These are phyloP conservation scores for Hyphantria cunea DNA, from an alignment of 1,140 invertebrate genomes.

Conservation along the genomic window DNA sequence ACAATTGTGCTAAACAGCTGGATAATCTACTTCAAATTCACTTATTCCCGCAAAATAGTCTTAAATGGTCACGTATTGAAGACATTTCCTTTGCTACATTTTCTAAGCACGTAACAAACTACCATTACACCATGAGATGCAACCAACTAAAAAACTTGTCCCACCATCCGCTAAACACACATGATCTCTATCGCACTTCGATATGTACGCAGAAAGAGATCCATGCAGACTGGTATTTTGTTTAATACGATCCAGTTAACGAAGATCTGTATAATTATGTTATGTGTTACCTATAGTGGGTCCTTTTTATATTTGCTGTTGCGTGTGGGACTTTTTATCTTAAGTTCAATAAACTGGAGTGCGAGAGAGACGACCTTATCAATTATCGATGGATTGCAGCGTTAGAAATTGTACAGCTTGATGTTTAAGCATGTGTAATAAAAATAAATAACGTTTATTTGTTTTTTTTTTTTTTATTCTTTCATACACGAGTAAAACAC, in stretches of 20 bases:
- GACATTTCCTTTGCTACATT: slow-evolving; percentile 17
- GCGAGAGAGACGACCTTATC: slow-evolving; percentile 61
- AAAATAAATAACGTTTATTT: too few relatives aligned
- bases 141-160: slow-evolving; percentile 26
- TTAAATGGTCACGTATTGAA: slow-evolving; percentile 23
- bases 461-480: too few relatives aligned
- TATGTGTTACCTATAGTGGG: slow-evolving; percentile 1
- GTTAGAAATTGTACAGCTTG: slow-evolving; percentile 18
- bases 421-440: too few relatives aligned
- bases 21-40: too few relatives aligned
- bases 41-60: too few relatives aligned
- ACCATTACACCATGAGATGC: slow-evolving; percentile 27
- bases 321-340: slow-evolving; percentile 45
- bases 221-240: slow-evolving; percentile 26
- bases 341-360: slow-evolving; percentile 54
- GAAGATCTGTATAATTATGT: slow-evolving; percentile 2
- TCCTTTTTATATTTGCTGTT: slow-evolving; percentile 33
- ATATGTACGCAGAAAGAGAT: slow-evolving; percentile 12
- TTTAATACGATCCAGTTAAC: not conserved
- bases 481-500: too few relatives aligned
- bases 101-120: slow-evolving; percentile 13
- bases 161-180: slow-evolving; percentile 22
- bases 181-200: slow-evolving; percentile 12
- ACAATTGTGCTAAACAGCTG: too few relatives aligned
- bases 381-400: slow-evolving; percentile 50